Evolutionary conservation across 1,140 invertebrate species (phyloP), one percentile per base, ranked within the genome.

Genomic region (Drosophila kepulauana): DNA sequence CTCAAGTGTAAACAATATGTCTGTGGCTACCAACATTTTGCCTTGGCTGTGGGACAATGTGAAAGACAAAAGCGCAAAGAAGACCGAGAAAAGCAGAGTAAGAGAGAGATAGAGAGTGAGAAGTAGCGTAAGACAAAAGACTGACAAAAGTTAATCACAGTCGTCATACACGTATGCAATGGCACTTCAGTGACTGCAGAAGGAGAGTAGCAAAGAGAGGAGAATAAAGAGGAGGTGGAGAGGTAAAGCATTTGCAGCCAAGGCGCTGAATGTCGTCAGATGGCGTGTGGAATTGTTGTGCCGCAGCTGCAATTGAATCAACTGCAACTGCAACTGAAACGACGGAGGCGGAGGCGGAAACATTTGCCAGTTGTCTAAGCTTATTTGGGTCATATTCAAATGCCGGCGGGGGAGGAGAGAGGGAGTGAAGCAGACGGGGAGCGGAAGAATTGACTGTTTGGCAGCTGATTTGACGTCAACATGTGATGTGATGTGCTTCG

Each of bases 91-190:
- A 41, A 15, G 28, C 1, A 8, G 35, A 52, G n/a, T 5, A n/a
- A 10, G 2, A 30, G 30, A 41, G 15, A 8, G n/a, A 15, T 6
- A 16, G 35, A 13, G 7, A 45, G 58, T 25, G 28, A 10, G 67
- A 25, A 13, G 5, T 5, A 10, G 51, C n/a, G 33, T 33, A 35
- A 67, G 68, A 71, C 73, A 72, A 66, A 72, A 65, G 78, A 75
- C 75, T 78, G 75, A 75, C 78, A 80, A 78, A 80, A 80, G 61
- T 80, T 80, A 80, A 80, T 80, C 75, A 75, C 78, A 78, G 78
- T 78, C 78, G 56, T 79, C 78, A 79, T 72, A 76, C 67, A 76
- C 74, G 51, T 72, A 63, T 72, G 74, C 66, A 74, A 75, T 63
- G 78, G 35, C 71, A 75, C 78, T 78, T 75, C 54, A 66, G 45